Evolutionary conservation across 2,797 vertebrate genomes (phyloP), one percentile per base, ranked within the genome.

Genomic region (Parotocinclus haroldoi): DNA sequence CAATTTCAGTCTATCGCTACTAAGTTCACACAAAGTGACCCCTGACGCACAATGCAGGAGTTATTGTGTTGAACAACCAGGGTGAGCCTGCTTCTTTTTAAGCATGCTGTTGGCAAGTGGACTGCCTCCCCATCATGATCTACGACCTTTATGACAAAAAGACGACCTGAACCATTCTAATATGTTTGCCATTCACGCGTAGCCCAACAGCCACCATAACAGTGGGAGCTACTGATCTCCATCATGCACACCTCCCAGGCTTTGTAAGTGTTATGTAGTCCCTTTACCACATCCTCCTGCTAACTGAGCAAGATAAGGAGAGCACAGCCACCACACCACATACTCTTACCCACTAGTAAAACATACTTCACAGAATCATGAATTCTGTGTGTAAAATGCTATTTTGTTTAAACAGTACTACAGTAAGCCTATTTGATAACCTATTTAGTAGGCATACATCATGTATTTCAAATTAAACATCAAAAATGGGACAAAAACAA

Each of bases 201-300:
- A 83, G 83, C 66, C 77, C 76, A 76, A 17, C 60, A 48, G 51
- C 66, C 66, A 63, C 42, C 71, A 74, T 71, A 78, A 76, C 78
- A 85, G 84, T 78, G 80, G 78, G 78, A 72, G 74, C 75, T 73
- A 74, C 78, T 40, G 54, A 64, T 77, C 59, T 61, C 18, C 6
- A 17, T 46, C 52, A 61, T 51, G 58, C 73, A 73, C 67, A 58
- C 70, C 58, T 67, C 67, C 69, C 46, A 16, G 48, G 11, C 57
- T 18, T 66, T 63, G 45, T 51, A 53, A 68, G 59, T 71, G 58
- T 63, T 73, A 63, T 71, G 61, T 44, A 51, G 63, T 19, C 67
- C 42, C 42, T 17, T 62, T 69, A 78, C 76, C 76, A 76, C 76
- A 78, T 78, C 73, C 76, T 73, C 49, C 49, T 52, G 45, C 52